These are phyloP conservation scores for Anser brachyrhynchus DNA, from an alignment of 2,113 vertebrate species.

Conservation along the genomic window DNA sequence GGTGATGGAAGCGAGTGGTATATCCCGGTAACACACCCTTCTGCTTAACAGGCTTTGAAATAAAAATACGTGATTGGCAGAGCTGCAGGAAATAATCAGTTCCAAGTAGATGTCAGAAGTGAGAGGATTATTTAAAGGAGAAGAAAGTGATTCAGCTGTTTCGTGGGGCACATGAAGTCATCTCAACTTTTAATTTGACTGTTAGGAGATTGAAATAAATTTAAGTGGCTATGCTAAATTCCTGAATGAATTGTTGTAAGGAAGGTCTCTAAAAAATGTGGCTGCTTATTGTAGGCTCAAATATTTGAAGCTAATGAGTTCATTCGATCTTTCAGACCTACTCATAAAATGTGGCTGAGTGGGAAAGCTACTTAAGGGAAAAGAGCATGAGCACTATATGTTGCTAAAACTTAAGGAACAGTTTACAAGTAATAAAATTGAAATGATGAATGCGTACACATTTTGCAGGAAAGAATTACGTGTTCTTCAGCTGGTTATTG, in stretches of 20 bases:
- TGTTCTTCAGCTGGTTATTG: neutral
- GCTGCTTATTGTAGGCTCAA: neutral
- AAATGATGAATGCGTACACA: too few relatives aligned
- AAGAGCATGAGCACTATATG: neutral
- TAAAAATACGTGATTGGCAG: constrained; percentile 51
- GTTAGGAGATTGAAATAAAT: constrained; percentile 6
- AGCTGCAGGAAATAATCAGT: constrained; percentile 47
- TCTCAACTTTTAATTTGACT: constrained; percentile 26
- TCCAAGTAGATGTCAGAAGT: constrained; percentile 1
- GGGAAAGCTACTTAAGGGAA: neutral
- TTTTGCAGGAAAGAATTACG: neutral
- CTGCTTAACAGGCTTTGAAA: constrained; percentile 44
- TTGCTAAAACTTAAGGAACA: neutral
- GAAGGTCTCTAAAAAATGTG: neutral
- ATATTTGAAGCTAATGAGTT: constrained; percentile 20
- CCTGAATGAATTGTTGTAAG: neutral
- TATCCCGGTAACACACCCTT: neutral
- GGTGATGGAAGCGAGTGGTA: neutral
- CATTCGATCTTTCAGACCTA: neutral
- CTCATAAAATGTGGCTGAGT: neutral
- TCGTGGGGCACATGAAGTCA: neutral
- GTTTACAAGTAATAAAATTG: neutral
- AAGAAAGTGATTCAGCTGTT: constrained; percentile 32
- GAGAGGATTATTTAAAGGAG: constrained; percentile 25
- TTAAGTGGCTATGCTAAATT: neutral